These are phyloP conservation scores for Bungarus multicinctus DNA, from an alignment of 2,113 vertebrate species.

Conservation along the genomic window DNA sequence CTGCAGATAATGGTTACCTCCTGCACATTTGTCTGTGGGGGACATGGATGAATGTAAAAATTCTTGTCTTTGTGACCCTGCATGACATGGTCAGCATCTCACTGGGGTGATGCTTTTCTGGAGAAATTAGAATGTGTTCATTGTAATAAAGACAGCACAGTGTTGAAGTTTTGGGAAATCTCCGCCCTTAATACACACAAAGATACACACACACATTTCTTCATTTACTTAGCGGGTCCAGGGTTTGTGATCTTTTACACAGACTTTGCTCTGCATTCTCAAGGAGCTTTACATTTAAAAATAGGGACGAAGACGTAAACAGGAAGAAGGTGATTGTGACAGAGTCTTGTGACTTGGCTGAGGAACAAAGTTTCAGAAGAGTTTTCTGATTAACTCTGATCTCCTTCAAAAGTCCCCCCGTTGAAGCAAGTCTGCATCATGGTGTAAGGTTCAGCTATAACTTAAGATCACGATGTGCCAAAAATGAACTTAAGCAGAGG, in stretches of 20 bases:
- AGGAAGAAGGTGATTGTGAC: neutral
- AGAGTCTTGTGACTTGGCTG: neutral
- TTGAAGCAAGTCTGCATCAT: neutral
- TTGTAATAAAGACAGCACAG: neutral
- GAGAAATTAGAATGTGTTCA: neutral
- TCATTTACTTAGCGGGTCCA: neutral
- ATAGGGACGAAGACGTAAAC: neutral
- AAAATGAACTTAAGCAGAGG: too few relatives aligned
- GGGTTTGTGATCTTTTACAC: neutral
- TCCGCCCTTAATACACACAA: neutral
- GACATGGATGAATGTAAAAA: neutral
- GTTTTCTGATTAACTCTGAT: neutral
- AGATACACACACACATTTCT: neutral
- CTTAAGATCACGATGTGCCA: too few relatives aligned
- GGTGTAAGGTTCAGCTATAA: too few relatives aligned
- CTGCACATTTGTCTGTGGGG: neutral
- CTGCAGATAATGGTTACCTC: neutral
- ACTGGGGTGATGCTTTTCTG: neutral
- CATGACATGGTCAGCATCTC: neutral
- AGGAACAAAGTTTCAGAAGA: neutral
- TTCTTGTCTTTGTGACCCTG: neutral
- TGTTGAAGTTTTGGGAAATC: neutral
- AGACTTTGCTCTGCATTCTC: neutral
- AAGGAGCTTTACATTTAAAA: neutral
- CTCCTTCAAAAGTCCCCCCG: neutral